A percentile compares a stretch with the other conserved stretches of the same genome.
phyloP scores from a whole-genome alignment of 1,140 invertebrate genomes.

The Leptopilina clavipes region DNA sequence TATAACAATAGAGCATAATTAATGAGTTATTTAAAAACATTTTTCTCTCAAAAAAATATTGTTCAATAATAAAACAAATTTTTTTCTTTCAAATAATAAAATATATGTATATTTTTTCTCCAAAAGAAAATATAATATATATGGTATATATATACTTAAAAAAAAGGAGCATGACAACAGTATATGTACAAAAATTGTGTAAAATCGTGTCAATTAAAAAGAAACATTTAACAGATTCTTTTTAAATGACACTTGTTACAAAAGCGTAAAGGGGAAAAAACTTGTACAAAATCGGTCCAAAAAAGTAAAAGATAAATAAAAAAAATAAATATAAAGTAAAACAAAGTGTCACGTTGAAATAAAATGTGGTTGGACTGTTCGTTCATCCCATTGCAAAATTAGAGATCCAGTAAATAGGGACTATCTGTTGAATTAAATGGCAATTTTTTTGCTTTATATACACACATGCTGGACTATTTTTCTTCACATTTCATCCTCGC shows the following conservation, averaged over 20 bases:
- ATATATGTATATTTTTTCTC: too few relatives aligned
- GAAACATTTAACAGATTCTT: background rate
- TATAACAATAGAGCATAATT: too few relatives aligned
- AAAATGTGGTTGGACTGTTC: slow-evolving; percentile 43
- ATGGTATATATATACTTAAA: too few relatives aligned
- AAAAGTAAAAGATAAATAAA: background rate
- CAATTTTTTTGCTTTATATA: slow-evolving; percentile 40
- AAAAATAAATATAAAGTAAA: too few relatives aligned
- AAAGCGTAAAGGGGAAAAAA: background rate
- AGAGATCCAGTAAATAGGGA: slow-evolving; percentile 39
- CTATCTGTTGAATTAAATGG: slow-evolving; percentile 40
- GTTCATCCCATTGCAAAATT: slow-evolving; percentile 42
- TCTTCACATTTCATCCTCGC: slow-evolving; percentile 53
- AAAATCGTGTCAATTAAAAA: background rate
- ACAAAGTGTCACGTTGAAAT: background rate
- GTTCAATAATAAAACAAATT: too few relatives aligned
- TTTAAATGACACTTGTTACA: background rate
- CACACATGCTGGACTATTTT: background rate
- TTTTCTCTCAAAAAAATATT: too few relatives aligned
- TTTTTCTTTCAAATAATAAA: too few relatives aligned
- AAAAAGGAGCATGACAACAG: background rate
- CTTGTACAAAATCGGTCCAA: background rate
- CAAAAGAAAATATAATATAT: too few relatives aligned
- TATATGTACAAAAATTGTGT: background rate
- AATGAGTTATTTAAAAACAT: too few relatives aligned